These are phyloP conservation scores for Perca fluviatilis DNA, from an alignment of 2,113 vertebrate species.

Conservation along the genomic window DNA sequence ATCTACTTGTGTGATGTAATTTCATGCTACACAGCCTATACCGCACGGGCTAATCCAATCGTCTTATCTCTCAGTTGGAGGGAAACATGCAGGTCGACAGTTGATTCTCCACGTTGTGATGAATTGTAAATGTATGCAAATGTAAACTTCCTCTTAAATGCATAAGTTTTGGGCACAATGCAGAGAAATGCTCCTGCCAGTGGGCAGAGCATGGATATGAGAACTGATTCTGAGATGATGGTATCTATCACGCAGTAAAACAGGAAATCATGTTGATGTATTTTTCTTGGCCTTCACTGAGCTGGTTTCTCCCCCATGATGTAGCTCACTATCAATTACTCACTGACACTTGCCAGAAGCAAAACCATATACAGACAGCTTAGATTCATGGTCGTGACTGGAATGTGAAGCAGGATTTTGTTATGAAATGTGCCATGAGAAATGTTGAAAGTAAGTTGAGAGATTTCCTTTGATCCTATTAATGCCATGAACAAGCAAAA, in stretches of 20 bases:
- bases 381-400: slow-evolving; percentile 52
- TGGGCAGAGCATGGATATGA: slow-evolving; percentile 23
- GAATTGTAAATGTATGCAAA: slow-evolving; percentile 66
- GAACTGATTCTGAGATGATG: slow-evolving; percentile 33
- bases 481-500: slow-evolving; percentile 31
- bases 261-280: slow-evolving; percentile 47
- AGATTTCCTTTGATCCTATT: slow-evolving; percentile 39
- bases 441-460: slow-evolving; percentile 40
- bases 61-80: slow-evolving; percentile 32
- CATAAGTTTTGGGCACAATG: slow-evolving; percentile 44
- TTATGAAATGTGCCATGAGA: slow-evolving; percentile 52
- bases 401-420: slow-evolving; percentile 55
- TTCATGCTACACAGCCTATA: slow-evolving; percentile 58
- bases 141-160: slow-evolving; percentile 55
- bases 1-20: slow-evolving; percentile 65
- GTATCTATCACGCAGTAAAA: slow-evolving; percentile 52
- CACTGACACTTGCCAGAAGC: slow-evolving; percentile 66
- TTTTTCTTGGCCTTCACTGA: slow-evolving; percentile 62
- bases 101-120: slow-evolving; percentile 39
- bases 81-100: slow-evolving; percentile 44
- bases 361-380: slow-evolving; percentile 43
- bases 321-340: slow-evolving; percentile 68
- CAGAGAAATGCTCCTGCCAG: slow-evolving; percentile 34
- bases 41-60: slow-evolving; percentile 44
- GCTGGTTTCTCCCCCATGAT: slow-evolving; percentile 53